These are phyloP conservation scores for Willowsia nigromaculata DNA, from an alignment of 2,888 invertebrate genomes.

Conservation along the genomic window DNA sequence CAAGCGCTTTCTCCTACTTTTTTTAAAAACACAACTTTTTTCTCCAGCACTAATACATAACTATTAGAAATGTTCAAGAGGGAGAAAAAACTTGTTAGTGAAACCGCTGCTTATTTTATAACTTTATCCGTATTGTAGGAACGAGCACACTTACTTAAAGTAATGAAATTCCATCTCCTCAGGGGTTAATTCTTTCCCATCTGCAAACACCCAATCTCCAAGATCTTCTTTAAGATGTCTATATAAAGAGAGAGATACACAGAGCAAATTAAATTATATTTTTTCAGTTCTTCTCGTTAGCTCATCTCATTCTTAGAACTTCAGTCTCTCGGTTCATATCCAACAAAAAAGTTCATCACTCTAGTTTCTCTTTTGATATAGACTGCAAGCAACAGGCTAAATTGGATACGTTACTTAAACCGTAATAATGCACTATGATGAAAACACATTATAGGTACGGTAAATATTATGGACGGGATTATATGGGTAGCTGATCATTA, in stretches of 20 bases:
- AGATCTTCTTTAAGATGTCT: constrained; percentile 91
- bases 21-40: neutral
- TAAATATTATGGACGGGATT: neutral
- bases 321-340: constrained; percentile 8
- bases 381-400: constrained; percentile 63
- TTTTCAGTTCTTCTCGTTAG: constrained; percentile 63
- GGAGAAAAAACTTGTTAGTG: constrained; percentile 15
- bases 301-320: constrained; percentile 27
- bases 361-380: neutral
- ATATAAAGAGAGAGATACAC: constrained; percentile 77
- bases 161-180: constrained; percentile 93
- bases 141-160: constrained; percentile 83
- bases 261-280: constrained; percentile 66
- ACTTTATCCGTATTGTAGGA: neutral
- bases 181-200: constrained; percentile 87
- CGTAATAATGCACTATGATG: neutral
- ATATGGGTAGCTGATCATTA: neutral
- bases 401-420: neutral
- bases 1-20: constrained; percentile 27
- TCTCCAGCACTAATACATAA: neutral
- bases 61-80: neutral
- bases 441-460: neutral
- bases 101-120: constrained; percentile 28
- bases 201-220: constrained; percentile 84
- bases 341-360: neutral